Evolutionary conservation across 1,140 invertebrate genomes (phyloP), one percentile per base, ranked within the genome.

Genomic region (Acarapis woodi): DNA sequence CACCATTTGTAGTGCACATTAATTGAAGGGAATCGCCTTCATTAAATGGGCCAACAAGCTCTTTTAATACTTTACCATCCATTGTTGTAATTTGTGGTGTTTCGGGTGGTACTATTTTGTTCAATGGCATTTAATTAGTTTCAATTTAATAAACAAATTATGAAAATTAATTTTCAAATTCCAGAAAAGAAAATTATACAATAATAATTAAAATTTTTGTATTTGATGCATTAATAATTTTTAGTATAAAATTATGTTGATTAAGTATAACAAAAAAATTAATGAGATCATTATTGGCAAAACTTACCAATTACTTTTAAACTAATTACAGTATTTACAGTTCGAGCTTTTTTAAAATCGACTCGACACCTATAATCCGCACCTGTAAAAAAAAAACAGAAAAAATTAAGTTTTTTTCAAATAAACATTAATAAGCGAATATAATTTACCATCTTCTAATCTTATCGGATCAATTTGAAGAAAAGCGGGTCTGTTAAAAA

Each of bases 221-320:
- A n/a, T n/a, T n/a, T n/a, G n/a, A n/a, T n/a, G n/a, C n/a, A n/a
- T n/a, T n/a, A n/a, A n/a, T n/a, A n/a, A n/a, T n/a, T n/a, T n/a
- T n/a, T n/a, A n/a, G n/a, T n/a, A n/a, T n/a, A n/a, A n/a, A n/a
- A n/a, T n/a, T n/a, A n/a, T n/a, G n/a, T n/a, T n/a, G n/a, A n/a
- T n/a, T n/a, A n/a, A n/a, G n/a, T n/a, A n/a, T n/a, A n/a, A n/a
- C n/a, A n/a, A n/a, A n/a, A n/a, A n/a, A n/a, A n/a, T n/a, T n/a
- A n/a, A n/a, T n/a, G n/a, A 22, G 20, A 46, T n/a, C n/a, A n/a
- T n/a, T n/a, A n/a, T n/a, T n/a, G n/a, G n/a, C n/a, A n/a, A n/a
- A n/a, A n/a, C 73, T 73, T 60, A 83, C 77, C 74, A 51, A 82
- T 73, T 37, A 85, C 71, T 45, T 73, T 78, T 35, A 85, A 62